Conservation (phyloP, 2,113 vertebrate species). For the Megaleporinus macrocephalus region DNA sequence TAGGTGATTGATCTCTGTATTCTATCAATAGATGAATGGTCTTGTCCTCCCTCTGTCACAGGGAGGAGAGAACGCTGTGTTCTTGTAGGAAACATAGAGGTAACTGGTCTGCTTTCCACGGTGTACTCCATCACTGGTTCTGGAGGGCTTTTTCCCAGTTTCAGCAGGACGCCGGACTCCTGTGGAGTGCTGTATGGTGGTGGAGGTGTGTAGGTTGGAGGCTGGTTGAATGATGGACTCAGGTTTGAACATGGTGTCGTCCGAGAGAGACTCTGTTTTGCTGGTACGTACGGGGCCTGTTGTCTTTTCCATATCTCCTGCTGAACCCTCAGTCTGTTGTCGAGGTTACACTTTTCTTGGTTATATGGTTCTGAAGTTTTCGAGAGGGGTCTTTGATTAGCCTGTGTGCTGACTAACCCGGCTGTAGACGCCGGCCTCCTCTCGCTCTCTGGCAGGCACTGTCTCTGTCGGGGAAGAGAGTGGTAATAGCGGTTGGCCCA, state of each 20-base stretch:
- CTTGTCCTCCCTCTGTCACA: background rate
- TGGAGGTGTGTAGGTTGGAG: slow-evolving; percentile 85
- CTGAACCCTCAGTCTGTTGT: slow-evolving; percentile 26
- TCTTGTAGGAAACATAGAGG: background rate
- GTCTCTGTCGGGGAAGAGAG: slow-evolving; percentile 70
- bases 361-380: slow-evolving; percentile 50
- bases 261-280: slow-evolving; percentile 1
- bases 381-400: slow-evolving; percentile 20
- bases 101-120: slow-evolving; percentile 44
- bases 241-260: slow-evolving; percentile 50
- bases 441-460: slow-evolving; percentile 55
- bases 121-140: slow-evolving; percentile 49
- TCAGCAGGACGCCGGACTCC: slow-evolving; percentile 13
- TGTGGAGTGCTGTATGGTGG: slow-evolving; percentile 84
- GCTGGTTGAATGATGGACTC: slow-evolving; percentile 68
- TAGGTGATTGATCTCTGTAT: background rate
- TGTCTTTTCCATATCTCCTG: slow-evolving; percentile 56
- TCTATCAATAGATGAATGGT: background rate
- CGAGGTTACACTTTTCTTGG: slow-evolving; percentile 39
- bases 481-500: slow-evolving; percentile 73
- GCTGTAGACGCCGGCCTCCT: slow-evolving; percentile 47
- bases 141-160: slow-evolving; percentile 13
- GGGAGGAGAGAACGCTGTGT: background rate
- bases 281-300: slow-evolving; percentile 29
- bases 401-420: slow-evolving; percentile 45